A percentile compares a stretch with the other conserved stretches of the same genome.
Conservation (phyloP, 2,797 vertebrate genomes). For the Todus mexicanus region DNA sequence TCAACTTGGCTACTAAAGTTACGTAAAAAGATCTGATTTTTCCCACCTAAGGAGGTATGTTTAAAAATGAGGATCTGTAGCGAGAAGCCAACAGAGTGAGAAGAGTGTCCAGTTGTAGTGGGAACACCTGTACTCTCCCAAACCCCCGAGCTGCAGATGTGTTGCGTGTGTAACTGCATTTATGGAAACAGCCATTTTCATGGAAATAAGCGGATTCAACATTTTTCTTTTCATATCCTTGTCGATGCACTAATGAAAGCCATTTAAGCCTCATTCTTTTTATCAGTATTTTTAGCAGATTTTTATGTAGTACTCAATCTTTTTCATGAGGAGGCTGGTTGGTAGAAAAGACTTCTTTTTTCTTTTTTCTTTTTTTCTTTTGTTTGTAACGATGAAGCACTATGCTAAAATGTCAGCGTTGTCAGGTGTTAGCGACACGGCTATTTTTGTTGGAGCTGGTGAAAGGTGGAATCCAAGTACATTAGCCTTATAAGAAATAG, state of each 20-base stretch:
- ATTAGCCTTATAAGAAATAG: conserved; percentile 69
- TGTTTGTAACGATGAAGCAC: background rate
- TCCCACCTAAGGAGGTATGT: background rate
- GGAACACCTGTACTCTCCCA: conserved; percentile 3
- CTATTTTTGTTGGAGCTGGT: conserved; percentile 37
- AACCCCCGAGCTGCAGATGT: background rate
- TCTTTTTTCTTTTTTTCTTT: background rate
- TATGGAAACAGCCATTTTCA: background rate
- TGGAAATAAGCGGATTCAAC: background rate
- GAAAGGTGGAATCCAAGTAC: conserved; percentile 44
- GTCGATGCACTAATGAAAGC: conserved; percentile 56
- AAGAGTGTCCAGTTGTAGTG: background rate
- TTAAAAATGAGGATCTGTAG: background rate
- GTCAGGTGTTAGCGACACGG: conserved; percentile 19
- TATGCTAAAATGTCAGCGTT: conserved; percentile 10
- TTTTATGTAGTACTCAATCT: conserved; percentile 13
- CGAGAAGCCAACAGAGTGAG: background rate
- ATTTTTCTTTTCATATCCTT: conserved; percentile 37
- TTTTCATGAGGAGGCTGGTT: conserved; percentile 1
- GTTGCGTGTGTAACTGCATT: background rate
- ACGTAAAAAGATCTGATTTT: background rate
- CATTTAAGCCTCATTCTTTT: conserved; percentile 61
- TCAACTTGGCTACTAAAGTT: conserved; percentile 7
- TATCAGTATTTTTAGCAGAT: conserved; percentile 52
- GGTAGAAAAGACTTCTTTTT: background rate